Evolutionary conservation across 2,113 vertebrate genomes (phyloP).

Genomic region (Platysteira castanea): DNA sequence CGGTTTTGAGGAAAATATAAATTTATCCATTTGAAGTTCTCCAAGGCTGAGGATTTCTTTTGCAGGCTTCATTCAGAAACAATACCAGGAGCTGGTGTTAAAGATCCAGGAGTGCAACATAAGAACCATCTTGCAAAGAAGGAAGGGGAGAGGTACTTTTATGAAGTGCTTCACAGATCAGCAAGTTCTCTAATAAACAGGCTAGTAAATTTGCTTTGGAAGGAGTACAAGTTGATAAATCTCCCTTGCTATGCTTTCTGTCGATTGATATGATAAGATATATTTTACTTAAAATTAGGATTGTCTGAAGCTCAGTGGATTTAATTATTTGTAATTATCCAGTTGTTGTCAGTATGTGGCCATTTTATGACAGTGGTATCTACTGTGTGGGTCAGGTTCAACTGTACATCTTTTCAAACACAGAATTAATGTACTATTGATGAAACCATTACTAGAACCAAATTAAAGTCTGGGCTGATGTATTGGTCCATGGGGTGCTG

Average conservation of each 20-base stretch:
- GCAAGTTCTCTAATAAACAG: slow-evolving; percentile 53
- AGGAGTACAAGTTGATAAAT: slow-evolving; percentile 73
- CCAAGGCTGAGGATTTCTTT: neutral
- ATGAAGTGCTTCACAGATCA: slow-evolving; percentile 65
- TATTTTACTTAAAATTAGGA: slow-evolving; percentile 94
- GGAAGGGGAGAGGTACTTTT: neutral
- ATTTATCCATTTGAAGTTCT: neutral
- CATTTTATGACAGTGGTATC: slow-evolving; percentile 85
- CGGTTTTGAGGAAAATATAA: neutral
- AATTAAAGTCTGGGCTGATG: slow-evolving; percentile 99
- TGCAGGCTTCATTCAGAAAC: neutral
- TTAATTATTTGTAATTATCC: slow-evolving; percentile 98
- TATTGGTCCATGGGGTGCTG: slow-evolving; percentile 93
- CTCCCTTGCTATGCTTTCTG: slow-evolving; percentile 69
- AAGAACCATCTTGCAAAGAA: slow-evolving; percentile 6
- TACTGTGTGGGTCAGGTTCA: slow-evolving; percentile 87
- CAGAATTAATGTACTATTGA: slow-evolving; percentile 99
- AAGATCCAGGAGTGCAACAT: neutral
- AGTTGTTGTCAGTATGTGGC: slow-evolving; percentile 82
- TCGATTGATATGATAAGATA: slow-evolving; percentile 80
- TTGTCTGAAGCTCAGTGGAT: slow-evolving; percentile 87
- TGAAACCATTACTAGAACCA: slow-evolving; percentile 99
- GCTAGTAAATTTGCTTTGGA: slow-evolving; percentile 74
- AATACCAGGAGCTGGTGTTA: neutral
- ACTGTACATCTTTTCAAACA: slow-evolving; percentile 98